Conservation (phyloP, 2,888 invertebrate genomes). For the Dioctria linearis region DNA sequence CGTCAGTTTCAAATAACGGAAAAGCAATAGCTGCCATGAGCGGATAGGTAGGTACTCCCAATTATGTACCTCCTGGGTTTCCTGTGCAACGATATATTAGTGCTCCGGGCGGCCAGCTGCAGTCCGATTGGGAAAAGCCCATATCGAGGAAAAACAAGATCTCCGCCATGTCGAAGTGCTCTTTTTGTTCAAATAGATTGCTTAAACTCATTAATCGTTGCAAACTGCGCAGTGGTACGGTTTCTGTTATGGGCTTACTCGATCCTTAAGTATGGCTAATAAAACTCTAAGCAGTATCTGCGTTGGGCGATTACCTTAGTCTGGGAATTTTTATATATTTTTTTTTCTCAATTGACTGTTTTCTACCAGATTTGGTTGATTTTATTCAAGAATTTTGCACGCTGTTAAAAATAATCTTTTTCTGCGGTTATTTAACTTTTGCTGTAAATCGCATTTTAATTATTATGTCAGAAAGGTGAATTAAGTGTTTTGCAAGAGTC, state of each 20-base stretch:
- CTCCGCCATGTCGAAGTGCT: background rate
- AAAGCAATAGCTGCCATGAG: background rate
- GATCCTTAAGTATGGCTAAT: slow-evolving; percentile 5
- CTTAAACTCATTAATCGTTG: slow-evolving; percentile 14
- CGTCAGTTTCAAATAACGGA: slow-evolving; percentile 3
- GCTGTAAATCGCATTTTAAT: too few relatives aligned
- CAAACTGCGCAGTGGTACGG: background rate
- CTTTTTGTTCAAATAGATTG: slow-evolving; percentile 15
- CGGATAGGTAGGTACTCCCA: background rate
- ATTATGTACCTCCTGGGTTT: slow-evolving; percentile 6
- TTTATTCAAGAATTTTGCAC: too few relatives aligned
- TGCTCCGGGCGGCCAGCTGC: background rate
- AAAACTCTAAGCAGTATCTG: background rate
- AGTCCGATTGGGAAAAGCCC: background rate
- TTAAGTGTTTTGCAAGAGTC: too few relatives aligned
- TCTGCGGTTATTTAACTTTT: too few relatives aligned
- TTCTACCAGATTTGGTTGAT: too few relatives aligned
- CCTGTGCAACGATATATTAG: slow-evolving; percentile 12
- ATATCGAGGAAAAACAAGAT: background rate
- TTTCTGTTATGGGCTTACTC: slow-evolving; percentile 3
- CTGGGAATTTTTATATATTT: slow-evolving; percentile 7
- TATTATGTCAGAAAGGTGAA: too few relatives aligned
- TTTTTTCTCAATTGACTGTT: background rate
- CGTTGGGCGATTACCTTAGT: background rate
- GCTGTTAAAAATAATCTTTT: too few relatives aligned